Percentiles rank a stretch among this genome's conserved stretches.
phyloP scores from a whole-genome alignment of 2,888 invertebrate species.

The Thyatira batis region DNA sequence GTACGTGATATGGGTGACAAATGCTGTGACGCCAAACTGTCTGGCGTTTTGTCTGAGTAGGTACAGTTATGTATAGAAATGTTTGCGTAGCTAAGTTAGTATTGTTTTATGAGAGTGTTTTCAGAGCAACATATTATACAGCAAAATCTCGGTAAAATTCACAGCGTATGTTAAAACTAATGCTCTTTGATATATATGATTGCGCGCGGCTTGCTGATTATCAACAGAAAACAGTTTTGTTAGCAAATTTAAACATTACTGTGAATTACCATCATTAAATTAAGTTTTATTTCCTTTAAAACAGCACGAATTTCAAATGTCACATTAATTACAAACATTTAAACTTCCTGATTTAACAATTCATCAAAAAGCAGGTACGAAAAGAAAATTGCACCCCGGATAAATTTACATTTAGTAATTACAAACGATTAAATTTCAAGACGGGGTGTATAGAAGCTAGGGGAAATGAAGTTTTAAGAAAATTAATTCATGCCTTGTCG shows the following conservation, averaged over 20 bases:
- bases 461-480: conserved; percentile 22
- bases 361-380: background rate
- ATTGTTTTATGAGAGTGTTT: background rate
- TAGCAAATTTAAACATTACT: no score
- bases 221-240: no score
- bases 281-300: no score
- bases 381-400: background rate
- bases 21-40: conserved; percentile 42
- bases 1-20: conserved; percentile 58
- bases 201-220: no score
- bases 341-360: background rate
- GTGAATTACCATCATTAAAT: no score
- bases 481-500: conserved; percentile 38
- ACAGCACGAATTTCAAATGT: background rate
- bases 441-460: background rate
- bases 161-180: no score
- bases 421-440: background rate
- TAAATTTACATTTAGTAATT: background rate
- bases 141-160: no score
- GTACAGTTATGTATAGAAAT: conserved; percentile 1
- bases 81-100: background rate
- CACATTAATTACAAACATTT: background rate
- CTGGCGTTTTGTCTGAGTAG: conserved; percentile 34
- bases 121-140: no score
- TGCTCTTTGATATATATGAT: no score